Base-by-base conservation (phyloP, 2,797 vertebrate species). In the Alca torda region DNA sequence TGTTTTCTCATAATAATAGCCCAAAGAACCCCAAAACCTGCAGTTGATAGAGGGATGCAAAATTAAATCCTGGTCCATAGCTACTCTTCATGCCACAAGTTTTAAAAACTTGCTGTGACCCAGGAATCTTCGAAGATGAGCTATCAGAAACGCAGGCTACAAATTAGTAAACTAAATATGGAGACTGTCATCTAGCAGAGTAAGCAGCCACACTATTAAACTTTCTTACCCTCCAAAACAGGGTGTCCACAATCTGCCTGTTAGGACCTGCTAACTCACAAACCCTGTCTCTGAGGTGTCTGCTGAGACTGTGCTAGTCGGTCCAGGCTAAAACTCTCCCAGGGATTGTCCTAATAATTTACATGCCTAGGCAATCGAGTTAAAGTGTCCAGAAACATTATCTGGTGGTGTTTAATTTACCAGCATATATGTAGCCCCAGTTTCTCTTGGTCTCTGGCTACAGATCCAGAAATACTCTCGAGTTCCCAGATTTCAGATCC, bases 311-410 rank as follows among this genome's bases (percentile, higher is more conserved):
- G 33, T 30, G 33, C 33, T 54, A 54, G 46, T 30, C 65, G 46
- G 8, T 56, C 43, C 35, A 18, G 53, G 39, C 15, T 77, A 64
- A 69, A 74, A 59, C 24, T 48, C 37, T 57, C 31, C 28, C 37
- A 67, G 43, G 9, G 43, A 24, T 30, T 51, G 53, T 41, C 79
- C n/a, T 30, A 70, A 46, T 28, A 80, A 51, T 57, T 76, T 73
- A 39, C 18, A 39, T 0, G 0, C 21, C 31, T 64, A 68, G 9
- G 35, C 28, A 84, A 84, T 17, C 0, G 1, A 68, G 16, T 43
- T 68, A 46, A 3, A 67, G n/a, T 16, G 26, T 31, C 60, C 64
- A 87, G 39, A 63, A 93, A 81, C 69, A 43, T 67, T 48, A 24
- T 48, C 48, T 68, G 45, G 21, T 53, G 16, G 9, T 87, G 41